Conservation (phyloP, 1,140 invertebrate species). For the Ridgeia piscesae region DNA sequence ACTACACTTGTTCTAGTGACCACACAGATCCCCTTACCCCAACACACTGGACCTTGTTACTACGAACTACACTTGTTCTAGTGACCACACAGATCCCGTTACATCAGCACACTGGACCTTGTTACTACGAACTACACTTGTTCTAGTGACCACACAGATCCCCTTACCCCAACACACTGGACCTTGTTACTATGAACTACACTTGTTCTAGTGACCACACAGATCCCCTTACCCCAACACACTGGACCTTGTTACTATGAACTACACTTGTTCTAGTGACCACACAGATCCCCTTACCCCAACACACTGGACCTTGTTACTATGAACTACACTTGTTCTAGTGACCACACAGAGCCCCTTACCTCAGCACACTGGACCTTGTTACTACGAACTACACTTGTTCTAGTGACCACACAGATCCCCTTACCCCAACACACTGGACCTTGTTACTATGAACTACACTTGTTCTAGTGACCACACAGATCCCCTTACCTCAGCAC, state of each 20-base stretch:
- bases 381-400: too few relatives aligned
- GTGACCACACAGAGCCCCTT: neutral
- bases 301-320: constrained; percentile 97
- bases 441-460: constrained; percentile 90
- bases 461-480: too few relatives aligned
- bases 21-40: constrained; percentile 69
- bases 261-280: constrained; percentile 51
- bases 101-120: constrained; percentile 98
- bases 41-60: constrained; percentile 95
- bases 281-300: constrained; percentile 69
- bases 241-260: constrained; percentile 97
- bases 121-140: too few relatives aligned
- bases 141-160: neutral
- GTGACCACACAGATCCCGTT: neutral
- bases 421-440: constrained; percentile 93
- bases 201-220: neutral
- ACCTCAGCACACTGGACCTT: constrained; percentile 98
- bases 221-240: constrained; percentile 80
- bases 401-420: neutral
- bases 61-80: neutral
- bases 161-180: constrained; percentile 93
- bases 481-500: too few relatives aligned
- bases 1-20: neutral
- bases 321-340: constrained; percentile 68
- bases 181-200: constrained; percentile 92